Evolutionary conservation across 2,888 invertebrate genomes (phyloP).

Genomic region (Orchestes rusci): DNA sequence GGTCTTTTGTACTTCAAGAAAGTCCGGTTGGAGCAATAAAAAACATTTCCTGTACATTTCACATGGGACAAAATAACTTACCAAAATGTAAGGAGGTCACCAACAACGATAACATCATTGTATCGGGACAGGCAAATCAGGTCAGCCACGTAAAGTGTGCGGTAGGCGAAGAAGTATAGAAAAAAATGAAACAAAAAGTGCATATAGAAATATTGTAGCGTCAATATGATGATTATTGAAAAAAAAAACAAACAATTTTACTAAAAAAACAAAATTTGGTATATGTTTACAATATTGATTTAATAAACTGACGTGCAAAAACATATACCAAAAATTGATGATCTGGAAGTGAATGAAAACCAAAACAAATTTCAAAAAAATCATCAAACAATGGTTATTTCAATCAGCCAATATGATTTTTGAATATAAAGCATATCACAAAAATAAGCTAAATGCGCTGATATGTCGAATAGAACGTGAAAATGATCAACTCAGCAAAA

Average conservation of each 20-base stretch:
- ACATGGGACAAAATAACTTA: constrained; percentile 40
- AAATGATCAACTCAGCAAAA: no score
- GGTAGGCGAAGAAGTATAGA: constrained; percentile 46
- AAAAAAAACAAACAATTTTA: constrained; percentile 24
- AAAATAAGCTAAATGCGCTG: constrained; percentile 25
- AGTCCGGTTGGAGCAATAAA: no score
- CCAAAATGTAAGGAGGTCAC: constrained; percentile 36
- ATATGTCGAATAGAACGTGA: no score
- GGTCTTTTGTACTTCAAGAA: no score
- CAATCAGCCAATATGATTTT: constrained; percentile 27
- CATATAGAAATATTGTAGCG: constrained; percentile 44
- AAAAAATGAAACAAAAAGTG: constrained; percentile 42
- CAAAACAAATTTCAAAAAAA: constrained; percentile 2
- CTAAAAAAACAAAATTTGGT: no score
- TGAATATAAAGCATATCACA: constrained; percentile 24
- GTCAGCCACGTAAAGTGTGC: constrained; percentile 43
- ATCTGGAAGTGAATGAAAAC: not conserved
- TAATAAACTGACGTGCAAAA: constrained; percentile 1
- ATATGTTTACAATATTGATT: not conserved
- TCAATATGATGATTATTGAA: constrained; percentile 26
- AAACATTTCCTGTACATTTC: no score
- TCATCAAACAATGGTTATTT: not conserved
- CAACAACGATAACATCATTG: constrained; percentile 27
- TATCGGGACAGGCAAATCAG: constrained; percentile 20
- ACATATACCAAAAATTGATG: not conserved